Evolutionary conservation across 2,888 invertebrate species (phyloP).

Genomic region (Andrena minutula): DNA sequence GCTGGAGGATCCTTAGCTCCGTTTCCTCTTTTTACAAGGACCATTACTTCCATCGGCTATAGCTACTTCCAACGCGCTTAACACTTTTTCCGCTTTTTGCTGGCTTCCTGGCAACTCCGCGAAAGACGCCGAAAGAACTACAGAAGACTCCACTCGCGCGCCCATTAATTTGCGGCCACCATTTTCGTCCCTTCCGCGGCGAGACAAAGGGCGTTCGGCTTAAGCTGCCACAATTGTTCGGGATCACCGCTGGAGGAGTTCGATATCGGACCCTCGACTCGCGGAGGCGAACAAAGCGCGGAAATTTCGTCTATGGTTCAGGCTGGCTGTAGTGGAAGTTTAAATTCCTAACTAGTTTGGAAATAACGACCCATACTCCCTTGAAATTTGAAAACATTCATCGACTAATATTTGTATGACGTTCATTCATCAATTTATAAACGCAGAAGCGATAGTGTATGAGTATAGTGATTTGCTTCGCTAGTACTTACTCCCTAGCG

Average conservation of each 20-base stretch:
- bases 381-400: too few species aligned
- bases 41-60: conserved; percentile 57
- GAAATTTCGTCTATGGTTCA: conserved; percentile 6
- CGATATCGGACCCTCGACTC: conserved; percentile 1
- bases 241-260: conserved; percentile 8
- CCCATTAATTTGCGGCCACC: conserved; percentile 56
- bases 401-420: too few species aligned
- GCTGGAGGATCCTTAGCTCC: conserved; percentile 43
- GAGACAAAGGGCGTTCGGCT: conserved; percentile 38
- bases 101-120: conserved; percentile 53
- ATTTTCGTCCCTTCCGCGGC: conserved; percentile 26
- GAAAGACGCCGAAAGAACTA: conserved; percentile 56
- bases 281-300: conserved; percentile 11
- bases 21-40: conserved; percentile 54
- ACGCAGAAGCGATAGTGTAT: too few species aligned
- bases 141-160: conserved; percentile 57
- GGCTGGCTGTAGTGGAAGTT: background rate
- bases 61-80: conserved; percentile 60
- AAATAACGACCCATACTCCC: background rate
- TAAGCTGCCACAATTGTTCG: conserved; percentile 29
- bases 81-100: conserved; percentile 58
- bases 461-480: too few species aligned
- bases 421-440: too few species aligned
- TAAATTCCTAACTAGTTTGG: background rate
- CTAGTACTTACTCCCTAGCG: too few species aligned